Conservation (phyloP, 2,113 vertebrate species). For the Microtus richardsoni region DNA sequence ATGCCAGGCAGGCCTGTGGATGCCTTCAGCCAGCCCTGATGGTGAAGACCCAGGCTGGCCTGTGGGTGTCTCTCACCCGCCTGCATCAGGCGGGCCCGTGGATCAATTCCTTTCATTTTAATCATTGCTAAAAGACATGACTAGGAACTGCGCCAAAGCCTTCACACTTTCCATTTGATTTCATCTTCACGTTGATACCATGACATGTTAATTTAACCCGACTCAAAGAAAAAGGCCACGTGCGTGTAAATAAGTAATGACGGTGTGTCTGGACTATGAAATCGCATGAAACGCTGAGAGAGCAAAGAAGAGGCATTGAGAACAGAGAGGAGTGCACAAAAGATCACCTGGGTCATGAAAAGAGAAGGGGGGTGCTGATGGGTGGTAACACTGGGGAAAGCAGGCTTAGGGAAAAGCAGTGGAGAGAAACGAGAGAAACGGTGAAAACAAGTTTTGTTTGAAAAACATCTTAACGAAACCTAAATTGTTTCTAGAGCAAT, state of each 20-base stretch:
- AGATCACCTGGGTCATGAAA: not conserved
- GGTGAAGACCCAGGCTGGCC: not conserved
- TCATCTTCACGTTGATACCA: not conserved
- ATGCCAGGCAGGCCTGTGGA: not conserved
- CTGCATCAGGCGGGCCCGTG: not conserved
- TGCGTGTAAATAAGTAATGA: not conserved
- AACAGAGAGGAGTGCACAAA: not conserved
- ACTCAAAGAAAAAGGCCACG: not conserved
- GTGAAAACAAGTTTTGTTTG: not conserved
- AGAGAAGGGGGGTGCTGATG: not conserved
- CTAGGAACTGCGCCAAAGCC: not conserved
- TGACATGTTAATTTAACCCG: no score
- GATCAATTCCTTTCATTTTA: not conserved
- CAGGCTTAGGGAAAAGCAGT: fast-evolving
- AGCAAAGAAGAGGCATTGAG: no score
- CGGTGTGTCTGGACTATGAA: not conserved
- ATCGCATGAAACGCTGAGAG: not conserved
- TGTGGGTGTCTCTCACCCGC: not conserved
- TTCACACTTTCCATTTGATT: not conserved
- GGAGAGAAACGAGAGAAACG: not conserved
- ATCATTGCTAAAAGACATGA: not conserved
- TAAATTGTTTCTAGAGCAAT: not conserved
- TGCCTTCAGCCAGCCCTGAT: not conserved
- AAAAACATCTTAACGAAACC: not conserved
- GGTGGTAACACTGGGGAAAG: not conserved